Conservation (phyloP, 2,113 vertebrate genomes). For the Suricata suricatta region DNA sequence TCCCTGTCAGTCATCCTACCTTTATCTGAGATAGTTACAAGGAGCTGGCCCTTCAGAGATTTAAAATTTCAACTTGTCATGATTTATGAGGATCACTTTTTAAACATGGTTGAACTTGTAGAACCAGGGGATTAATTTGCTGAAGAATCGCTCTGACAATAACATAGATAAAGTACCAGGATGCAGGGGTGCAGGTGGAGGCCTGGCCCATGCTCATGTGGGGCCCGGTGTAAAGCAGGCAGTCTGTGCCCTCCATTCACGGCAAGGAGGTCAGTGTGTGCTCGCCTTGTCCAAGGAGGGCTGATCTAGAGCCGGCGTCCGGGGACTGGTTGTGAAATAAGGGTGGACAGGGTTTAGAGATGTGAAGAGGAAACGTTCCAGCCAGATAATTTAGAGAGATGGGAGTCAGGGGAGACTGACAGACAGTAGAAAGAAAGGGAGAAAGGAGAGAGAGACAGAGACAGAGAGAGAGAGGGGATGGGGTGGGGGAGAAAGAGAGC, state of each 20-base stretch:
- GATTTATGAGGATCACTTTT: constrained; percentile 54
- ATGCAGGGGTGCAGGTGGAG: background rate
- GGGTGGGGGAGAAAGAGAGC: background rate
- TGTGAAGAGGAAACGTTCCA: background rate
- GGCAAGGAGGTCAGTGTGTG: background rate
- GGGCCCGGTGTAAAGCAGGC: accelerated
- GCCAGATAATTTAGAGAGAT: background rate
- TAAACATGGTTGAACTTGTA: constrained; percentile 37
- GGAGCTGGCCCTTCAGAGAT: background rate
- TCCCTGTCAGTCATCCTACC: background rate
- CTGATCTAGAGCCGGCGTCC: accelerated
- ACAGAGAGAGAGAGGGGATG: background rate
- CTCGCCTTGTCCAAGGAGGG: accelerated
- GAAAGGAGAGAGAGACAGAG: accelerated
- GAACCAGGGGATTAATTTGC: constrained; percentile 38
- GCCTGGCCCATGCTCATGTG: background rate
- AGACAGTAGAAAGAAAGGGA: background rate
- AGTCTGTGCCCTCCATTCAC: accelerated
- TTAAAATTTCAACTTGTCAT: constrained; percentile 40
- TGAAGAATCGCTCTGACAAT: constrained; percentile 9
- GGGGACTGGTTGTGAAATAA: background rate
- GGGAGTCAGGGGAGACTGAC: accelerated
- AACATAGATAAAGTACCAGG: background rate
- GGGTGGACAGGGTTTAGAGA: too few species aligned
- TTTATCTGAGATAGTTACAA: background rate